These are phyloP conservation scores for Drosophila pegasa DNA, from an alignment of 2,888 invertebrate species.

Conservation along the genomic window DNA sequence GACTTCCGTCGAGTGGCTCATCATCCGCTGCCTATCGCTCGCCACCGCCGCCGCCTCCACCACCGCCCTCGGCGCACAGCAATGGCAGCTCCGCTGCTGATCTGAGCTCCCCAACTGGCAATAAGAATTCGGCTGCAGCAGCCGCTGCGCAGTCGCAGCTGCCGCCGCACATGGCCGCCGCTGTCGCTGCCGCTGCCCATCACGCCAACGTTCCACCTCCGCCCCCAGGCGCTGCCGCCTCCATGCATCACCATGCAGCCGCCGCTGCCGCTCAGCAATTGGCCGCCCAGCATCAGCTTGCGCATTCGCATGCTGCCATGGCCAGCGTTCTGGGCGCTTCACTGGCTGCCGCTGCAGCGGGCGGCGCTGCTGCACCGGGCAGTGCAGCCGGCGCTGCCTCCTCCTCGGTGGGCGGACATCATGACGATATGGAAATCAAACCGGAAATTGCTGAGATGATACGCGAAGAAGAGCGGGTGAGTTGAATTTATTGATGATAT, in stretches of 20 bases:
- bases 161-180: constrained; percentile 70
- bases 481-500: constrained; percentile 84
- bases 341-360: constrained; percentile 78
- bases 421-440: constrained; percentile 95
- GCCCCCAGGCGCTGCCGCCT: constrained; percentile 56
- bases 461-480: constrained; percentile 97
- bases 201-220: constrained; percentile 59
- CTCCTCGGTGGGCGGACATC: constrained; percentile 83
- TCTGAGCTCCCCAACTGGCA: constrained; percentile 59
- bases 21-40: constrained; percentile 60
- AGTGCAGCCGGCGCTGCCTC: constrained; percentile 42
- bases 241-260: constrained; percentile 76
- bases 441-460: constrained; percentile 98
- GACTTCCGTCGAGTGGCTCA: background rate
- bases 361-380: constrained; percentile 82
- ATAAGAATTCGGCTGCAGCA: constrained; percentile 38
- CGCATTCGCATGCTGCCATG: constrained; percentile 83
- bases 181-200: constrained; percentile 75
- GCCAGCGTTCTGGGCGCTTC: constrained; percentile 81
- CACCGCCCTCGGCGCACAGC: constrained; percentile 58
- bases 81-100: constrained; percentile 45
- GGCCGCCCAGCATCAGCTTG: constrained; percentile 81
- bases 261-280: constrained; percentile 81
- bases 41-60: constrained; percentile 44
- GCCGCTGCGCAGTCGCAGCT: constrained; percentile 53